Evolutionary conservation across 2,113 vertebrate species (phyloP), one percentile per base, ranked within the genome.

Genomic region (Pipa parva): DNA sequence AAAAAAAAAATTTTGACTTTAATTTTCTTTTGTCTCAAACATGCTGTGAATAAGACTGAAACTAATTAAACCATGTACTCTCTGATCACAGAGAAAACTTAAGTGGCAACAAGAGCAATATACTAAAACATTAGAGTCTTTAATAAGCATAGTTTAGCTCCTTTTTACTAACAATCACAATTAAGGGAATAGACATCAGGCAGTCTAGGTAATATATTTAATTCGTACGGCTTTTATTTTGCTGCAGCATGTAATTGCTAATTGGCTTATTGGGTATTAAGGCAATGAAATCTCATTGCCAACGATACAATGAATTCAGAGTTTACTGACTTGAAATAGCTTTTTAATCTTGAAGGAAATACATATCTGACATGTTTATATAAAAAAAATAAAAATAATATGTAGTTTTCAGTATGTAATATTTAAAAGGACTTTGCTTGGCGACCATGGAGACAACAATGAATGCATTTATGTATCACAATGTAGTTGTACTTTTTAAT

Each of bases 141-240:
- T 69, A 69, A 69, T 69, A 60, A 59, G 65, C 56, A 69, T 69
- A 69, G 46, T 69, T 69, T 69, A 69, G 65, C 29, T 69, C 29
- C 59, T 39, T 55, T 69, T 69, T 57, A 42, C 24, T 50, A 60
- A 69, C 65, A 69, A 69, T 69, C 65, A 69, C 65, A 69, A 69
- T 69, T 69, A 69, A 69, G 65, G 65, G 57, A 69, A 69, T 69
- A 60, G 65, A 69, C 57, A 69, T 69, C 56, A 60, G 57, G 57
- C 65, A 22, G 56, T 51, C 42, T 13, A 69, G 65, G 65, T 69
- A 60, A 69, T 69, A 69, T 60, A 60, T 69, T 69, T 69, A 69
- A 69, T 69, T 51, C 57, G 59, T 60, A 69, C 60, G 37, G 65
- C 57, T 33, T 28, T 59, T 45, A 69, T 58, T 69, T 69, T 69